phyloP scores from a whole-genome alignment of 2,113 vertebrate genomes.

The Ammodytes dubius region DNA sequence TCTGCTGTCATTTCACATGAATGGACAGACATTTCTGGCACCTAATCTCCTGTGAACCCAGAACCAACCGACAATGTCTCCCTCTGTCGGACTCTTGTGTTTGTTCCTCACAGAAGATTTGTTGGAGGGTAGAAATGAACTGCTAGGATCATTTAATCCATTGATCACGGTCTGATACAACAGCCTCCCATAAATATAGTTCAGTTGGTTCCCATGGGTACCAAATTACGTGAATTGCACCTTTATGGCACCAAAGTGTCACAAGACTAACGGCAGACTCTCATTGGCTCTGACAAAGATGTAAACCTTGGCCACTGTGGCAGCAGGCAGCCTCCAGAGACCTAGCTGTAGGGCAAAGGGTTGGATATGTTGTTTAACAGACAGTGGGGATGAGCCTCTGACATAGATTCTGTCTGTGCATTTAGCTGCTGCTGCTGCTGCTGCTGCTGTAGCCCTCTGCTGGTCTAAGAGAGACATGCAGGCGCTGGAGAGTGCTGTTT shows the following conservation, averaged over 20 bases:
- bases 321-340: neutral
- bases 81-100: slow-evolving; percentile 4
- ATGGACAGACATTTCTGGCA: neutral
- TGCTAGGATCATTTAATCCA: slow-evolving; percentile 25
- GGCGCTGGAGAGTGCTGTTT: neutral
- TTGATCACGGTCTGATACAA: neutral
- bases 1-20: slow-evolving; percentile 15
- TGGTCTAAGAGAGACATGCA: slow-evolving; percentile 71
- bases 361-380: neutral
- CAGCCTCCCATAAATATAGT: neutral
- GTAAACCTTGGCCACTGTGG: neutral
- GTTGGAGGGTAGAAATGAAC: slow-evolving; percentile 5
- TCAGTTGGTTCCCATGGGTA: neutral
- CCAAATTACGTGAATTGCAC: neutral
- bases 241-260: neutral
- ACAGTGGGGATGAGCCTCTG: neutral
- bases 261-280: neutral
- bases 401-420: neutral
- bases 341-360: neutral
- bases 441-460: slow-evolving; percentile 75
- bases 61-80: neutral
- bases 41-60: neutral
- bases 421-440: neutral
- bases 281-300: neutral
- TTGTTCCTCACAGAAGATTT: neutral